Conservation (phyloP, 35 echinoderm and acorn worm species). For the Anneissia japonica region DNA sequence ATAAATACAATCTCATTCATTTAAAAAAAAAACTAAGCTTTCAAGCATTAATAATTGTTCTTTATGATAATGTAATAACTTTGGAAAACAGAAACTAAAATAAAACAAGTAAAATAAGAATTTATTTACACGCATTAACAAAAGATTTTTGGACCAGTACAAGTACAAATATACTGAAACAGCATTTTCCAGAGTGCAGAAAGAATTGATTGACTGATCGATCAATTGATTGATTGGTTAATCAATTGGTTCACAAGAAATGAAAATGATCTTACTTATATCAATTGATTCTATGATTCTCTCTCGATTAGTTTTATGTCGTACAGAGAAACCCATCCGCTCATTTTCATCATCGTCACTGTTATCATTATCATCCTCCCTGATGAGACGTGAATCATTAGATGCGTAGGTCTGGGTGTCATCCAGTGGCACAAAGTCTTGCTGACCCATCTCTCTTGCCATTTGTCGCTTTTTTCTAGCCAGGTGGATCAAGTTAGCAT, state of each 20-base stretch:
- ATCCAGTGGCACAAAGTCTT: slow-evolving; percentile 69
- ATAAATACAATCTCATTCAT: no score
- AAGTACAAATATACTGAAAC: no score
- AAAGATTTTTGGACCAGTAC: no score
- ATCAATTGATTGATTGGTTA: no score
- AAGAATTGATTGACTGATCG: no score
- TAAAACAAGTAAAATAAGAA: no score
- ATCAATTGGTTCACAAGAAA: not conserved
- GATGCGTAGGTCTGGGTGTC: slow-evolving; percentile 72
- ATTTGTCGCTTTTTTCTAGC: slow-evolving; percentile 66
- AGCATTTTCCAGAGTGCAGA: no score
- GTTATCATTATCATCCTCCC: slow-evolving; percentile 90
- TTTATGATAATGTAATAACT: no score
- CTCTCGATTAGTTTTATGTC: slow-evolving; percentile 66
- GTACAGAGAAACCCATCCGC: slow-evolving; percentile 87
- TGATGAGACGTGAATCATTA: slow-evolving; percentile 65
- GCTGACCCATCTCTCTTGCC: slow-evolving; percentile 62
- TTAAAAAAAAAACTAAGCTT: no score
- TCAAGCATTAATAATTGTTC: no score
- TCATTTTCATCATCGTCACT: slow-evolving; percentile 72
- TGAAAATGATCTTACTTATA: slow-evolving; percentile 39
- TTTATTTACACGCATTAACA: no score
- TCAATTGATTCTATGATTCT: slow-evolving; percentile 71
- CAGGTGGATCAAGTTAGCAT: slow-evolving; percentile 85
- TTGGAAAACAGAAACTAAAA: no score